Conservation (phyloP, 2,797 vertebrate species). For the Mormyrops attenuatus region DNA sequence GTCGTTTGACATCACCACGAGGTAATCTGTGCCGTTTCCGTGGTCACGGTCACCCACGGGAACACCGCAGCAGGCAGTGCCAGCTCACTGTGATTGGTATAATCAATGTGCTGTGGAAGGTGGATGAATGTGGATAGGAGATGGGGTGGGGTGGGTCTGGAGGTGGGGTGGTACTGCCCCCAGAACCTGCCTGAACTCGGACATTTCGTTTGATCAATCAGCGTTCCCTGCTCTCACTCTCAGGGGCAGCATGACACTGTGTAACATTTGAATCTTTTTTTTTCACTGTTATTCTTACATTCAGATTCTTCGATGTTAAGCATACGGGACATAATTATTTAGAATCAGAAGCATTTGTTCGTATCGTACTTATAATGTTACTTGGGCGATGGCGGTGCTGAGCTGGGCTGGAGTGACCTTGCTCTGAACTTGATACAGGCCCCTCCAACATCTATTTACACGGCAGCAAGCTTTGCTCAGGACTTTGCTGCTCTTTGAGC, state of each 20-base stretch:
- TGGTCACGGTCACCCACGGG: conserved; percentile 30
- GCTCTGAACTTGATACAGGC: background rate
- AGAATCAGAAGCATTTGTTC: background rate
- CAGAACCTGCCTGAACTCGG: background rate
- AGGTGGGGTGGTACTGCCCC: background rate
- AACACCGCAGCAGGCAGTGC: conserved; percentile 34
- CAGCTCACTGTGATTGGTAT: conserved; percentile 40
- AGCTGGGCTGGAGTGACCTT: background rate
- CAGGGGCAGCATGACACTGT: conserved; percentile 19
- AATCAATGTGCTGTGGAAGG: conserved; percentile 30
- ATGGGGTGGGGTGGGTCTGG: background rate
- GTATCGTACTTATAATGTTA: background rate
- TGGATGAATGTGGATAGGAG: background rate
- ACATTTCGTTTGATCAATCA: background rate
- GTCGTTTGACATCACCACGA: background rate
- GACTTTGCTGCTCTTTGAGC: background rate
- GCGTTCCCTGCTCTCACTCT: conserved; percentile 13
- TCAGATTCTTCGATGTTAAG: background rate
- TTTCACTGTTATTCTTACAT: conserved; percentile 9
- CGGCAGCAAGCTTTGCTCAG: background rate
- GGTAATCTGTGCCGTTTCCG: conserved; percentile 30
- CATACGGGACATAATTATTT: background rate
- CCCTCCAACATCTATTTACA: background rate
- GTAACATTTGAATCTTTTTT: conserved; percentile 20
- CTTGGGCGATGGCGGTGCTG: background rate